Conservation (phyloP, 2,888 invertebrate species). For the Troides helena region DNA sequence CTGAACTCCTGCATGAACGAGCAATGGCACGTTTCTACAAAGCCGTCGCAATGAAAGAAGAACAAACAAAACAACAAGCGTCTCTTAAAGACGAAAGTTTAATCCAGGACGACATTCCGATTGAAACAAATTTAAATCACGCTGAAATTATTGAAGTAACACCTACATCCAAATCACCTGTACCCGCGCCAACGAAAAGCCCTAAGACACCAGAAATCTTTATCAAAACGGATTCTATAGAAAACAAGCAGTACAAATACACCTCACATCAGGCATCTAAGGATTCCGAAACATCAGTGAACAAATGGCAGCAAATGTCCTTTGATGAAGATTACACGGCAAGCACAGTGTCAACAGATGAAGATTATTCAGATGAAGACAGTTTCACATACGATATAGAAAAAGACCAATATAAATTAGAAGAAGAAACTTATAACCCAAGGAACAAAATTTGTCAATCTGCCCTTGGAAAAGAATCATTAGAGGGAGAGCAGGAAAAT, state of each 20-base stretch:
- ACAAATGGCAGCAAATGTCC: constrained; percentile 73
- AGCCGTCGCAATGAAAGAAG: constrained; percentile 87
- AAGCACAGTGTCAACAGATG: constrained; percentile 81
- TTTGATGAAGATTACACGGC: constrained; percentile 83
- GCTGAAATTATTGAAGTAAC: constrained; percentile 30
- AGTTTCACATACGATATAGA: constrained; percentile 63
- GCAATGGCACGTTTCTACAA: constrained; percentile 91
- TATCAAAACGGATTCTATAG: constrained; percentile 61
- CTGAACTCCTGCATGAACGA: constrained; percentile 89
- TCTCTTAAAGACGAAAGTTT: constrained; percentile 41
- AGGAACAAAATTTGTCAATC: constrained; percentile 70
- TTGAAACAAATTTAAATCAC: constrained; percentile 40
- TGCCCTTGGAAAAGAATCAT: constrained; percentile 48
- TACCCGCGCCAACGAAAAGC: constrained; percentile 27
- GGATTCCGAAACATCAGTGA: constrained; percentile 56
- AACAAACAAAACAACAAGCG: constrained; percentile 67
- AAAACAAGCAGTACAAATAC: constrained; percentile 45
- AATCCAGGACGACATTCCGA: constrained; percentile 61
- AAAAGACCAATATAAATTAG: constrained; percentile 55
- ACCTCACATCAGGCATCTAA: constrained; percentile 51
- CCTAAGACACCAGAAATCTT: constrained; percentile 52
- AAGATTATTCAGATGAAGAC: constrained; percentile 62
- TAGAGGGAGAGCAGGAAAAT: constrained; percentile 67
- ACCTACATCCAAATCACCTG: constrained; percentile 32
- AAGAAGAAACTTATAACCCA: constrained; percentile 86